These are phyloP conservation scores for Allacma fusca DNA, from an alignment of 2,888 invertebrate genomes.

Conservation along the genomic window DNA sequence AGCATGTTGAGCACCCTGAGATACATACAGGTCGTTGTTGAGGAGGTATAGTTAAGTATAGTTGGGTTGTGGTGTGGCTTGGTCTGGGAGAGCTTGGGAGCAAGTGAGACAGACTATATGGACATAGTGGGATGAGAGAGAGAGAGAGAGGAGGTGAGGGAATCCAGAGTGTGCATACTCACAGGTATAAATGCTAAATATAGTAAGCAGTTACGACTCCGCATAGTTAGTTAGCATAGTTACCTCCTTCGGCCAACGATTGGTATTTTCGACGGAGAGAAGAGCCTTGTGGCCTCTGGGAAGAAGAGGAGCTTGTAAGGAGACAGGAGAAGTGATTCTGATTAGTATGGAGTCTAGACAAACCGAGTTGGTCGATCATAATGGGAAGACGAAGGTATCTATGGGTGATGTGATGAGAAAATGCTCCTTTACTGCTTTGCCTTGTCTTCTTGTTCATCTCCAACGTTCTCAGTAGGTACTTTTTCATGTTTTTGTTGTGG, in stretches of 20 bases:
- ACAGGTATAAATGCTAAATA: slow-evolving; percentile 13
- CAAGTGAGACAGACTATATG: background rate
- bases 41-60: too few relatives aligned
- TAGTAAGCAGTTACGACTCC: slow-evolving; percentile 11
- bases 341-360: slow-evolving; percentile 41
- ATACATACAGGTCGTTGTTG: too few relatives aligned
- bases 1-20: background rate
- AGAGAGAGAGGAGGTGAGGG: background rate
- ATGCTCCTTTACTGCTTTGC: slow-evolving; percentile 16
- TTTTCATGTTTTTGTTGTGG: slow-evolving; percentile 22
- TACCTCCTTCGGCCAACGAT: slow-evolving; percentile 19
- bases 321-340: slow-evolving; percentile 36
- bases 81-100: too few relatives aligned
- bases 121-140: background rate
- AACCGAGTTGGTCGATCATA: slow-evolving; percentile 23
- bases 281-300: slow-evolving; percentile 9
- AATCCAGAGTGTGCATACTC: background rate
- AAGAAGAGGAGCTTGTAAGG: background rate
- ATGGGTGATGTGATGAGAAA: slow-evolving; percentile 39
- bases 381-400: slow-evolving; percentile 22
- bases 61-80: too few relatives aligned
- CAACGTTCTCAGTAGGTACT: slow-evolving; percentile 17
- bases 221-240: slow-evolving; percentile 4
- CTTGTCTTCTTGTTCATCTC: slow-evolving; percentile 17
- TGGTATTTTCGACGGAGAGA: slow-evolving; percentile 1